Evolutionary conservation across 2,113 vertebrate genomes (phyloP).

Genomic region (Microtus ochrogaster): DNA sequence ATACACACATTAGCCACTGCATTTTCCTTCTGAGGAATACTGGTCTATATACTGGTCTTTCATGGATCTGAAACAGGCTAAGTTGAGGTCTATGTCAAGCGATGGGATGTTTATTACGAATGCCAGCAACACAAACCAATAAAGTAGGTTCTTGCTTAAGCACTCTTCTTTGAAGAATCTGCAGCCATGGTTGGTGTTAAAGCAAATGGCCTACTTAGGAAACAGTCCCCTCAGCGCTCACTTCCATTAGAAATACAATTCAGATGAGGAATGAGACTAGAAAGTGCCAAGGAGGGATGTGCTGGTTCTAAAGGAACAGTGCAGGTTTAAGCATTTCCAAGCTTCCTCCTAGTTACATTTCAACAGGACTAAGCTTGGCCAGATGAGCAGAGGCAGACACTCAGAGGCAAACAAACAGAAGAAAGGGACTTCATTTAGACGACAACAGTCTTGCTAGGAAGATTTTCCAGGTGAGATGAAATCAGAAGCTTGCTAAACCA

Average conservation of each 20-base stretch:
- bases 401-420: not conserved
- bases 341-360: not conserved
- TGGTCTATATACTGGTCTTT: not conserved
- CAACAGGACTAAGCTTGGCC: not conserved
- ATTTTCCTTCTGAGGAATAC: not conserved
- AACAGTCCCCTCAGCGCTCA: not conserved
- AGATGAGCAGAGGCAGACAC: not conserved
- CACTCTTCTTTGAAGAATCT: not conserved
- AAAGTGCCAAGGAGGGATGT: no score
- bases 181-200: not conserved
- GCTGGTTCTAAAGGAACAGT: not conserved
- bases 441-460: not conserved
- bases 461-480: not conserved
- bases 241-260: not conserved
- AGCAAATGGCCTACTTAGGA: not conserved
- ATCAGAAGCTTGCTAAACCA: not conserved
- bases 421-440: not conserved
- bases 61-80: not conserved
- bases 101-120: not conserved
- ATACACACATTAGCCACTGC: not conserved
- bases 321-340: not conserved
- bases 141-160: not conserved
- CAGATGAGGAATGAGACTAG: not conserved
- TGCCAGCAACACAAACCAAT: not conserved
- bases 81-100: not conserved